Evolutionary conservation across 35 echinoderm and acorn worm species (phyloP).

Genomic region (Nesometra sesokonis): DNA sequence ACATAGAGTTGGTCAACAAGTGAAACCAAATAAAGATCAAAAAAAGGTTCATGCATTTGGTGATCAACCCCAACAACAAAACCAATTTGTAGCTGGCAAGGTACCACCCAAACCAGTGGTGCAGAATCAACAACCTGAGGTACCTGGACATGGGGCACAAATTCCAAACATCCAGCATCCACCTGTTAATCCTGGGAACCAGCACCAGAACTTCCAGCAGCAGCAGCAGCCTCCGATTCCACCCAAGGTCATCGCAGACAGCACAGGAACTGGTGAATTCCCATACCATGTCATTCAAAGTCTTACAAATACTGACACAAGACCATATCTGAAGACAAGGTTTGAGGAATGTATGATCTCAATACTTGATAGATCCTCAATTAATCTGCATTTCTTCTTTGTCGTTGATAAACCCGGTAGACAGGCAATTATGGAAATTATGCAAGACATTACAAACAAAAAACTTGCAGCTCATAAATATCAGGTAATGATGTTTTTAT

Average conservation of each 20-base stretch:
- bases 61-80: not conserved
- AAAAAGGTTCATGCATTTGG: not conserved
- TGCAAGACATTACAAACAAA: slow-evolving; percentile 77
- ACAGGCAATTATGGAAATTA: slow-evolving; percentile 28
- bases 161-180: not conserved
- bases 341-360: slow-evolving; percentile 70
- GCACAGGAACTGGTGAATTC: not conserved
- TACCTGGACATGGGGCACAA: not conserved
- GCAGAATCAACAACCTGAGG: too few relatives aligned
- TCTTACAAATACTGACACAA: slow-evolving; percentile 65
- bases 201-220: not conserved
- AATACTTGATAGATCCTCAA: slow-evolving; percentile 50
- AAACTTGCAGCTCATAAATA: slow-evolving; percentile 57
- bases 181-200: not conserved
- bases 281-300: slow-evolving; percentile 65
- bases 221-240: not conserved
- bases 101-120: not conserved
- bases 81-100: not conserved
- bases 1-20: not conserved
- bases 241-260: not conserved
- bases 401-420: slow-evolving; percentile 73
- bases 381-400: slow-evolving; percentile 91
- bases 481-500: slow-evolving; percentile 45
- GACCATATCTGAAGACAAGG: slow-evolving; percentile 55
- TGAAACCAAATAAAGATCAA: not conserved